Conservation (phyloP, 1,140 invertebrate genomes). For the Ceratitis capitata region DNA sequence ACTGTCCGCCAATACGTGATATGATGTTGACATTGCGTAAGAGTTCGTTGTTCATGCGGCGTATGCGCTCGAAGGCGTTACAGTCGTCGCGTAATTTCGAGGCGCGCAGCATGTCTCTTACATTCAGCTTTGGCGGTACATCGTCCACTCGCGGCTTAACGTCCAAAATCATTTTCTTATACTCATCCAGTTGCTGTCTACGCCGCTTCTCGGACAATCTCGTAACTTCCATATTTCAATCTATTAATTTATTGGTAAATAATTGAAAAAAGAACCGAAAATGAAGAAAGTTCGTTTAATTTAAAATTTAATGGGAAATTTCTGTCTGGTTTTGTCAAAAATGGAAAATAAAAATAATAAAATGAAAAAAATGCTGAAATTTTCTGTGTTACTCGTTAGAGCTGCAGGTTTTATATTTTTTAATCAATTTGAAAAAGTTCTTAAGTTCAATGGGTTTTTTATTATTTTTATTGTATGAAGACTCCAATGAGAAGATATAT, state of each 20-base stretch:
- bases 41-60: slow-evolving; percentile 22
- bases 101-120: not conserved
- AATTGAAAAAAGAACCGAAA: not conserved
- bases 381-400: no score
- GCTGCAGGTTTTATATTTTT: no score
- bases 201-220: not conserved
- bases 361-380: no score
- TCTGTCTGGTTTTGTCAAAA: not conserved
- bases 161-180: not conserved
- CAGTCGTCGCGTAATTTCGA: not conserved
- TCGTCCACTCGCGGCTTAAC: not conserved
- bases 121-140: not conserved
- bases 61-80: not conserved
- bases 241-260: not conserved
- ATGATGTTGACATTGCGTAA: slow-evolving; percentile 7
- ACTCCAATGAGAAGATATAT: no score
- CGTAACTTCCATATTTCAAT: not conserved
- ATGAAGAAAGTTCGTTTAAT: not conserved
- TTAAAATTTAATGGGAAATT: not conserved
- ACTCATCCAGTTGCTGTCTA: not conserved
- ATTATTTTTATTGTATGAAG: no score
- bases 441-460: no score
- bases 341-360: no score
- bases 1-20: not conserved
- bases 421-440: no score